Evolutionary conservation across 1,140 invertebrate genomes (phyloP).

Genomic region (Cephus cinctus): DNA sequence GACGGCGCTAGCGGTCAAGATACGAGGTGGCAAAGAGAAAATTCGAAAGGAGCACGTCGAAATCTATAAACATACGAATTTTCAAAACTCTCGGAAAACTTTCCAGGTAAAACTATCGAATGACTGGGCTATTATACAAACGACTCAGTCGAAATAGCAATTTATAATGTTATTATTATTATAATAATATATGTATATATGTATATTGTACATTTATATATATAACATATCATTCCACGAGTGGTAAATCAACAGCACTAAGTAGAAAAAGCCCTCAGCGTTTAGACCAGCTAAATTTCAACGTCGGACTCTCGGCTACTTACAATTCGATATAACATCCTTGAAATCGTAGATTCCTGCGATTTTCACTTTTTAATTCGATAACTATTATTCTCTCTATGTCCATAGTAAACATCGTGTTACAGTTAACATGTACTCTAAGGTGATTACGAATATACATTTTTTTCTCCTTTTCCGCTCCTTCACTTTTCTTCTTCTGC

Average conservation of each 20-base stretch:
- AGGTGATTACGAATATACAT: not conserved
- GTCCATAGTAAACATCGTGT: not conserved
- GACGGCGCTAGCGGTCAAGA: too few species aligned
- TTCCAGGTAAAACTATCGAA: too few species aligned
- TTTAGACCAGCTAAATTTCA: conserved; percentile 45
- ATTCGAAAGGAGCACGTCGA: too few species aligned
- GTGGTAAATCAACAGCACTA: not conserved
- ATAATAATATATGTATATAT: conserved; percentile 5
- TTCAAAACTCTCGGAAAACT: too few species aligned
- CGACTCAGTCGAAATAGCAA: conserved; percentile 26
- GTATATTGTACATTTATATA: conserved; percentile 11
- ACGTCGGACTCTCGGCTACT: conserved; percentile 19
- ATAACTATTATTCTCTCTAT: not conserved
- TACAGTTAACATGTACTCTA: not conserved
- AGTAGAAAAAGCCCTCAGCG: conserved; percentile 34
- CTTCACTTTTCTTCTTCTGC: not conserved
- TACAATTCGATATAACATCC: conserved; percentile 11
- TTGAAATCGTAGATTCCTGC: not conserved
- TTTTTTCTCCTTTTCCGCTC: not conserved
- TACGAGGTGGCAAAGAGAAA: too few species aligned
- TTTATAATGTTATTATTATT: conserved; percentile 13
- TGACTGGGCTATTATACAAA: conserved; percentile 26
- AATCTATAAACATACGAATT: too few species aligned
- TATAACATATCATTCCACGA: conserved; percentile 7
- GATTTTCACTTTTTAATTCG: not conserved